Percentiles rank a stretch among this genome's conserved stretches.
Conservation (phyloP, 2,113 vertebrate species). For the Ptilorrhoa leucosticta region DNA sequence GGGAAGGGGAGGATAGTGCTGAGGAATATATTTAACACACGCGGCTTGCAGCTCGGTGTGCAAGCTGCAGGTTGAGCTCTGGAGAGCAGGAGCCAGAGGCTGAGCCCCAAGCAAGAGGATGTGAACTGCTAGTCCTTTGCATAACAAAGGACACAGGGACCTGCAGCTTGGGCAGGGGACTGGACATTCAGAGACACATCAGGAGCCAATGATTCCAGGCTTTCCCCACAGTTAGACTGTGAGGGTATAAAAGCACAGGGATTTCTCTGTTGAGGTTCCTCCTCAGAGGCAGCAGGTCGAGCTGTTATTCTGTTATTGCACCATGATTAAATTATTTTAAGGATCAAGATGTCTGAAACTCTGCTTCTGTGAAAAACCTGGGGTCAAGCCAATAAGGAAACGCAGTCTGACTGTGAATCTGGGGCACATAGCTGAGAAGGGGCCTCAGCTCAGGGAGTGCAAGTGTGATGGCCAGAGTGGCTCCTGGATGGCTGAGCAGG, state of each 20-base stretch:
- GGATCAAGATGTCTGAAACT: background rate
- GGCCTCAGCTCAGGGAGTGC: background rate
- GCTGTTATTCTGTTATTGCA: background rate
- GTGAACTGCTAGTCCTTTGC: background rate
- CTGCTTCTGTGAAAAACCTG: background rate
- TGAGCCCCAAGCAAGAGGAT: background rate
- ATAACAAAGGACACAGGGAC: too few species aligned
- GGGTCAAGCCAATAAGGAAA: background rate
- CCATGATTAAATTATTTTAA: background rate
- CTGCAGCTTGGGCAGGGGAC: background rate
- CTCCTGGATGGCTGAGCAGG: background rate
- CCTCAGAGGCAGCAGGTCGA: background rate
- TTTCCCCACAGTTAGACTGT: background rate
- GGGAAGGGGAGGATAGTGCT: background rate
- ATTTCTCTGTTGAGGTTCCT: background rate
- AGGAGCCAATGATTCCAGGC: background rate
- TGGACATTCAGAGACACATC: background rate
- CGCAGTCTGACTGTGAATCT: background rate
- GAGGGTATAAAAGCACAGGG: too few species aligned
- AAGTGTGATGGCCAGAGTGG: background rate
- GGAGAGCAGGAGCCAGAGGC: background rate
- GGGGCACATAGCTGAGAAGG: background rate
- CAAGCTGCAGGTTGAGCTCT: background rate
- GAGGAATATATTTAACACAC: background rate
- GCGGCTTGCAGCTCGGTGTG: fast-evolving